Evolutionary conservation across 2,113 vertebrate species (phyloP), one percentile per base, ranked within the genome.

Genomic region (Ranitomeya variabilis): DNA sequence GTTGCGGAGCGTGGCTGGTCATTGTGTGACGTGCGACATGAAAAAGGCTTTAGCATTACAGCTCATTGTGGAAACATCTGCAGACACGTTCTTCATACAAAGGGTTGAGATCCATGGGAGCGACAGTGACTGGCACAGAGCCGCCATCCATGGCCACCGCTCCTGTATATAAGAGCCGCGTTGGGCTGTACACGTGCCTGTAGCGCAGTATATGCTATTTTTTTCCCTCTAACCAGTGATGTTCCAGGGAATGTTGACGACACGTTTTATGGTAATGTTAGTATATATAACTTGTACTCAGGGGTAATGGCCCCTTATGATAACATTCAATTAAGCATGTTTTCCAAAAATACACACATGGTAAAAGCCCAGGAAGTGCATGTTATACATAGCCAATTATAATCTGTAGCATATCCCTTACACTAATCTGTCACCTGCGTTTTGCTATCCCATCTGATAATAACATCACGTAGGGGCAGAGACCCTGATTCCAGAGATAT

Each of bases 251-350:
- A 45, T 18, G 19, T 55, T 77, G 74, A 52, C 74, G 11, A 3
- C 16, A 21, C 16, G 4, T 67, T 21, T 78, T 55, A 54, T 54
- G 12, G 76, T 54, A 55, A 54, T 54, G 51, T 62, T 37, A 62
- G 15, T 37, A 81, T 18, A 57, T 37, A 37, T 45, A 31, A 18
- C 31, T 82, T 64, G 59, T 51, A 45, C 59, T 13, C 21, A 14
- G 31, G 26, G 16, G 59, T 64, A 82, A 82, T 82, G 60, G 37
- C 80, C 31, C 26, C 19, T 82, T 82, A 82, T 45, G 16, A 64
- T 82, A 64, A 64, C 16, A 31, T 81, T 59, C 23, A 31, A 60
- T 16, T 60, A 11, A 80, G 16, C 52, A 19, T 81, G 59, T 13
- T 73, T 73, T 64, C 59, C 51, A 82, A 64, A 82, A 64, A 82